Evolutionary conservation across 2,888 invertebrate genomes (phyloP), one percentile per base, ranked within the genome.

Genomic region (Lepetodrilus schrolli): DNA sequence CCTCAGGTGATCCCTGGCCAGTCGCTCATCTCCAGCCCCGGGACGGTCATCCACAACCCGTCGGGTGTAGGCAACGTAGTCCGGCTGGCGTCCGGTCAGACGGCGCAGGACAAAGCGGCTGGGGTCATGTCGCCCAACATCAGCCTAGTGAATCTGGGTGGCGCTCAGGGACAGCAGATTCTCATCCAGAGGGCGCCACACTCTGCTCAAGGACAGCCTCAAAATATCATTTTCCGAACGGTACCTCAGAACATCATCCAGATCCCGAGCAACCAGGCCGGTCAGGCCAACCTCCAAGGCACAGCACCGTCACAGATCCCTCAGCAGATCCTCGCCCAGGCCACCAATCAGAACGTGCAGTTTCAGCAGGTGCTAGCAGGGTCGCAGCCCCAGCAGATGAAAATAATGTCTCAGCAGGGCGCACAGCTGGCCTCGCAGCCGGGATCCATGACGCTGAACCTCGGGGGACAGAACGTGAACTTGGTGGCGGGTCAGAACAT

Each of bases 381-480:
- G 7, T 43, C 65, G 17, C 74, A 68, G 30, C 43, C 26, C 1
- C 74, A 77, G 73, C 79, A 81, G 48, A 72, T 84, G 26, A 80
- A 82, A 66, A 73, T 84, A 17, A 68, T 83, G 5, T 79, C 80
- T 26, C 81, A 80, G 51, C 66, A 66, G 13, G 68, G 66, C 17
- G 20, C 75, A 47, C 79, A 77, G 74, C 76, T 72, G 51, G 47
- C 66, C 37, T 69, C 36, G 74, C 37, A 76, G 47, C 49, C 73
- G 7, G 78, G 79, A 2, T 81, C 83, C 17, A 76, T 86, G 50
- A 83, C 82, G 7, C 65, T 87, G 13, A 86, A 85, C 68, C 79
- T 85, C 48, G 82, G 79, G 13, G 83, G 83, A 20, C 84, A 84
- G 74, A 85, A 84, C 77, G 73, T 84, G 20, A 82, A 79, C 37